A percentile compares a stretch with the other conserved stretches of the same genome.
These are phyloP conservation scores for Hypothenemus hampei DNA, from an alignment of 1,140 invertebrate genomes.

Conservation along the genomic window DNA sequence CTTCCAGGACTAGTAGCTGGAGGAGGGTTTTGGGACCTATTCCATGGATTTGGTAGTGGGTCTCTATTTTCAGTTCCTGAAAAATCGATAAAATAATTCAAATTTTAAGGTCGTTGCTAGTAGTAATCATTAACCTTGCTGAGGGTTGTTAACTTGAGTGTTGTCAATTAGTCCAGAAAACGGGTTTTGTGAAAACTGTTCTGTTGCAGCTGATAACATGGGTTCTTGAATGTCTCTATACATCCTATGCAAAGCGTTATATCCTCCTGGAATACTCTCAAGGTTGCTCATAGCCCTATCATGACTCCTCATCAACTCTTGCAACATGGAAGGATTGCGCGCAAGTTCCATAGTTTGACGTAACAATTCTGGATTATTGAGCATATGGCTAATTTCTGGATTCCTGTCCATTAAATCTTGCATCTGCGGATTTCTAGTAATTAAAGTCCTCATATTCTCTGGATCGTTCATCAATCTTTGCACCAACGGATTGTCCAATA, in stretches of 20 bases:
- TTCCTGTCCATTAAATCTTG: constrained; percentile 96
- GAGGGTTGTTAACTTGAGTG: constrained; percentile 49
- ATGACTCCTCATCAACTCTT: constrained; percentile 98
- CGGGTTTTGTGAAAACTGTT: constrained; percentile 80
- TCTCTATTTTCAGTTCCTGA: constrained; percentile 92
- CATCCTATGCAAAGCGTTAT: constrained; percentile 95
- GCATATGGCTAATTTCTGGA: constrained; percentile 97
- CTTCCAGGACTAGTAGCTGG: constrained; percentile 42
- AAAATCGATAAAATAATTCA: no score
- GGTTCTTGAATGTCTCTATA: constrained; percentile 98
- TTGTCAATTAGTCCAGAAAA: constrained; percentile 80
- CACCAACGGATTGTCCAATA: constrained; percentile 95
- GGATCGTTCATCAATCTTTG: constrained; percentile 96
- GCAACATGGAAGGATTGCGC: constrained; percentile 95
- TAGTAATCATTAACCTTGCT: constrained; percentile 32
- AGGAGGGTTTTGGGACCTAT: constrained; percentile 37
- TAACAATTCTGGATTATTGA: constrained; percentile 96
- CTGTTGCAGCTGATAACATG: constrained; percentile 93
- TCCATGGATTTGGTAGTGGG: constrained; percentile 97
- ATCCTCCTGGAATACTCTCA: constrained; percentile 91
- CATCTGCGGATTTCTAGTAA: constrained; percentile 97
- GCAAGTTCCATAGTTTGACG: constrained; percentile 97
- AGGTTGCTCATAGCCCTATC: constrained; percentile 96
- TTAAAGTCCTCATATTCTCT: constrained; percentile 88
- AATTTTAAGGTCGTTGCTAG: not conserved